These are phyloP conservation scores for Leptocoma aspasia DNA, from an alignment of 2,113 vertebrate species.

Conservation along the genomic window DNA sequence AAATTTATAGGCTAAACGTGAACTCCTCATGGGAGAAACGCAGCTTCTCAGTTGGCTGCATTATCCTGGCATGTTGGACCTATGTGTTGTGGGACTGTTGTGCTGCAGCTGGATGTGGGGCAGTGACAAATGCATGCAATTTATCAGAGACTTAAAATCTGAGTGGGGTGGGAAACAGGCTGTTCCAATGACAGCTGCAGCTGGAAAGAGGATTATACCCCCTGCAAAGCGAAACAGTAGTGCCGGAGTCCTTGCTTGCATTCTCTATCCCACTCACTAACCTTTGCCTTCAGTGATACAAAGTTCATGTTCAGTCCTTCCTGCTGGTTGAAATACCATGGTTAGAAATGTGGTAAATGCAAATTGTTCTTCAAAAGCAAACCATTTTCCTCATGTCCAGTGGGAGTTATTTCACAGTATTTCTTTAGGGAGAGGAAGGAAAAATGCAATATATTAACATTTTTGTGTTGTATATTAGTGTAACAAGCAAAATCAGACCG, in stretches of 20 bases:
- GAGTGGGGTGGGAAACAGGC: neutral
- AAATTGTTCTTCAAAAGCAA: neutral
- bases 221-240: neutral
- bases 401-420: neutral
- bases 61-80: accelerated
- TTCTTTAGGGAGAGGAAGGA: neutral
- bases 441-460: neutral
- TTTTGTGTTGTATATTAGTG: neutral
- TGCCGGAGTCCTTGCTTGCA: neutral
- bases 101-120: neutral
- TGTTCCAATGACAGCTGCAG: neutral
- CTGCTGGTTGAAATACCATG: neutral
- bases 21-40: neutral
- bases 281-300: neutral
- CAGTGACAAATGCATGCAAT: neutral
- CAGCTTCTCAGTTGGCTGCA: neutral
- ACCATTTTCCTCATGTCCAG: neutral
- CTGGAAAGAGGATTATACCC: neutral
- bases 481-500: neutral
- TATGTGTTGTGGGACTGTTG: neutral
- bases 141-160: neutral
- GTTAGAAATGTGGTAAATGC: neutral
- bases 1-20: neutral
- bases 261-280: neutral
- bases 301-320: neutral